phyloP scores from a whole-genome alignment of 2,797 vertebrate genomes.

The Gymnothorax javanicus region DNA sequence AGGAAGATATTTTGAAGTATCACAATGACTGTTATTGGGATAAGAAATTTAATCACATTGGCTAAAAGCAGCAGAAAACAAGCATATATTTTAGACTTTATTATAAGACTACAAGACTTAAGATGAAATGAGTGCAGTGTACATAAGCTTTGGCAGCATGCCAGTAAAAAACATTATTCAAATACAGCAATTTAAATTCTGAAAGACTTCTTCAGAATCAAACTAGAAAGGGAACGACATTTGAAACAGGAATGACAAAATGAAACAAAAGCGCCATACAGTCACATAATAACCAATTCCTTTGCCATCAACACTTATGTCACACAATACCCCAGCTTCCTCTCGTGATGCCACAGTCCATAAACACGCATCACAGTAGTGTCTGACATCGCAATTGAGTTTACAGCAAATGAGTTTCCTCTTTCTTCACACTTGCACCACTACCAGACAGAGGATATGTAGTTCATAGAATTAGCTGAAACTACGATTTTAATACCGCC shows the following conservation, averaged over 20 bases:
- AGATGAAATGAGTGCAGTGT: not conserved
- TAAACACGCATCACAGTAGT: not conserved
- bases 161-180: not conserved
- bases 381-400: not conserved
- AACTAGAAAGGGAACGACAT: not conserved
- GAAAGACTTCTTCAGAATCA: not conserved
- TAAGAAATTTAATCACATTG: too few species aligned
- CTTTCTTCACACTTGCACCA: not conserved
- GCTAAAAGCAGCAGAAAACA: too few species aligned
- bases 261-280: not conserved
- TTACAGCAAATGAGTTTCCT: not conserved
- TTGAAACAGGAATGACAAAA: not conserved
- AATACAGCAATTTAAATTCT: not conserved
- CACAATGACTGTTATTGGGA: too few species aligned
- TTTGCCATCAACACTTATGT: conserved; percentile 11
- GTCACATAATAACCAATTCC: conserved; percentile 19
- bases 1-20: too few species aligned
- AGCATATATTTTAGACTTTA: too few species aligned
- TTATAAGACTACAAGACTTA: too few species aligned
- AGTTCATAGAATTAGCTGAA: not conserved
- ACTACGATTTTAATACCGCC: not conserved
- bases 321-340: not conserved
- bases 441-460: not conserved
- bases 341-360: not conserved
- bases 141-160: not conserved